Evolutionary conservation across 2,113 vertebrate species (phyloP), one percentile per base, ranked within the genome.

Genomic region (Corythornis madagascariensis): DNA sequence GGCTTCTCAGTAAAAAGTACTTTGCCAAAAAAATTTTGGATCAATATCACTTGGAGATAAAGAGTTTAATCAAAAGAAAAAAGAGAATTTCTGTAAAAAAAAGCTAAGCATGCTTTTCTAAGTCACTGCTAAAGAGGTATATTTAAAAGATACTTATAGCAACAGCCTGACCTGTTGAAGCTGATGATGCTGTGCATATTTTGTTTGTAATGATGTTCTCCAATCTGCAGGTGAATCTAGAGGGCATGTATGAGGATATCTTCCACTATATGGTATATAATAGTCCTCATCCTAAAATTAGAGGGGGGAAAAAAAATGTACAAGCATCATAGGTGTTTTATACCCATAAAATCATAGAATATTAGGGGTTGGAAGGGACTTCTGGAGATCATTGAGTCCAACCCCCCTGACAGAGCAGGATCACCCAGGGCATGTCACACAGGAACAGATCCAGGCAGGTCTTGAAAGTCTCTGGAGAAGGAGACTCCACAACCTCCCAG

Each of bases 241-340:
- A 45, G 80, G 43, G n/a, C 86, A 92, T 28, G 92, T 82, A 52
- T 56, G 21, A 97, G 52, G 69, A 77, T 83, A 83, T 3, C 26
- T 69, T 93, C 61, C 76, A 89, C 67, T 92, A 76, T 64, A 79
- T 1, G 64, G 94, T 45, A 71, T 12, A 38, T 87, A 91, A 53
- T 73, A 92, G 87, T 95, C 67, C 14, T 67, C 95, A 91, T 96
- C 95, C 97, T 98, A 92, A 93, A 96, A 92, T 70, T 7, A 52
- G 20, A 1, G 5, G 1, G 6, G 11, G 35, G 9, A 15, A 42
- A 29, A 88, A 78, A 86, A 89, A 89, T 40, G 6, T 57, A 60
- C 26, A 52, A 65, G 33, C 4, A 72, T 65, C 2, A 1, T 16
- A 83, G 61, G 11, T 72, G 24, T 1, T 76, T 80, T 57, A 21